Base-by-base conservation (phyloP, 2,113 vertebrate species). In the Plecturocebus donacophilus region DNA sequence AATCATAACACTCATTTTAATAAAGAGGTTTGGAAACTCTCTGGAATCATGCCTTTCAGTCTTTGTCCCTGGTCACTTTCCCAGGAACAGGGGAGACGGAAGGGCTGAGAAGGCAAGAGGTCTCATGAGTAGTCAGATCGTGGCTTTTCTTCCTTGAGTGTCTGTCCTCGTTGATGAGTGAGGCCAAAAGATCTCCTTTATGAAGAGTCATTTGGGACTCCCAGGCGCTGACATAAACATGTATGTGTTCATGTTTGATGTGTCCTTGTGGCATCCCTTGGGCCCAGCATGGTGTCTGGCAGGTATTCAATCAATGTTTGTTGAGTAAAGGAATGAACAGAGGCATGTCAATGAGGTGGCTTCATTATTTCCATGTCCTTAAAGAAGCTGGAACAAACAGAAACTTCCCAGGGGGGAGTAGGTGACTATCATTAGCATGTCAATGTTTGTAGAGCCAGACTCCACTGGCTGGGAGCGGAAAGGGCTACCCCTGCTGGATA, bases 381-480 rank as follows among this genome's bases (percentile, higher is more conserved):
- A 84, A 96, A 95, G 91, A 97, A 96, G 47, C 32, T 35, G 56
- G 47, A 96, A 35, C 75, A 32, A 77, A 64, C 83, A 32, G 77
- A 32, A 12, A 70, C 61, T 96, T 96, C 90, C 95, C 82, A n/a
- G 20, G 77, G 90, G 79, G 70, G 84, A 96, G 87, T 83, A 95
- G 94, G 90, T 94, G 87, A 95, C 94, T 84, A 92, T 82, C 87
- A 94, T 97, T 95, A 92, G 82, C 68, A 90, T 80, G 83, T 61
- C 90, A 42, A 96, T 83, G 25, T 97, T 96, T 92, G 94, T 90
- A 75, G 92, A 98, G 76, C 87, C 45, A 54, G 64, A 89, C 58
- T 92, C 76, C 58, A 56, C 40, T 0, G 2, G 61, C 25, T 3
- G 52, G 42, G 76, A 96, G 66, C 54, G 91, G 96, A 95, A 97